Evolutionary conservation across 2,113 vertebrate species (phyloP).

Genomic region (Grus americana): DNA sequence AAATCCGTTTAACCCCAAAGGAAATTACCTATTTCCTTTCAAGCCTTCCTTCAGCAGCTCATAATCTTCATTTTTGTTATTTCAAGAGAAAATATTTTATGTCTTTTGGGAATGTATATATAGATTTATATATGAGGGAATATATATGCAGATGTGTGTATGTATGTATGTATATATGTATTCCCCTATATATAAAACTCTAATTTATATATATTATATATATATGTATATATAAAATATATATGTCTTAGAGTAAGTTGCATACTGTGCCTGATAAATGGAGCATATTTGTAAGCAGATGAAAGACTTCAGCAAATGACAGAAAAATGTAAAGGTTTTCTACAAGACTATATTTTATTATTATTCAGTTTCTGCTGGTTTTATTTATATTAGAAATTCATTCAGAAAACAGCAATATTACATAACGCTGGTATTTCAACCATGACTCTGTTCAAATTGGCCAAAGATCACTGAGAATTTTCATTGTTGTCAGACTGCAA

Average conservation of each 20-base stretch:
- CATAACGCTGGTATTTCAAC: neutral
- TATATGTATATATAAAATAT: constrained; percentile 59
- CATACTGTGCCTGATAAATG: constrained; percentile 40
- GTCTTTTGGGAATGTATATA: constrained; percentile 51
- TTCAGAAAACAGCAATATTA: constrained; percentile 9
- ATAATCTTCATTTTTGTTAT: constrained; percentile 32
- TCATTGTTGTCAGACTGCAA: neutral
- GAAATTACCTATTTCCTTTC: constrained; percentile 3
- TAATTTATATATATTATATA: constrained; percentile 60
- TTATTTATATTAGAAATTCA: constrained; percentile 43
- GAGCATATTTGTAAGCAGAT: constrained; percentile 43
- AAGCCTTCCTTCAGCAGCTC: constrained; percentile 45
- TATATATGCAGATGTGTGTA: neutral
- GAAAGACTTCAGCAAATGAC: constrained; percentile 15
- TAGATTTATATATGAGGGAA: constrained; percentile 35
- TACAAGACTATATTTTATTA: constrained; percentile 20
- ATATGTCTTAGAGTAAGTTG: constrained; percentile 30
- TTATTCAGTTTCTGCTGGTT: constrained; percentile 1
- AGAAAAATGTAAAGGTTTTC: constrained; percentile 23
- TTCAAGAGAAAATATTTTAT: neutral
- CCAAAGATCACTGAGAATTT: neutral
- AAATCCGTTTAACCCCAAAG: neutral
- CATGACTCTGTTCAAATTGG: neutral
- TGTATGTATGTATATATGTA: neutral
- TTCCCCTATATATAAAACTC: constrained; percentile 47